Percentiles rank a stretch among this genome's conserved stretches.
Conservation (phyloP, 2,113 vertebrate species). For the Nothobranchius furzeri region DNA sequence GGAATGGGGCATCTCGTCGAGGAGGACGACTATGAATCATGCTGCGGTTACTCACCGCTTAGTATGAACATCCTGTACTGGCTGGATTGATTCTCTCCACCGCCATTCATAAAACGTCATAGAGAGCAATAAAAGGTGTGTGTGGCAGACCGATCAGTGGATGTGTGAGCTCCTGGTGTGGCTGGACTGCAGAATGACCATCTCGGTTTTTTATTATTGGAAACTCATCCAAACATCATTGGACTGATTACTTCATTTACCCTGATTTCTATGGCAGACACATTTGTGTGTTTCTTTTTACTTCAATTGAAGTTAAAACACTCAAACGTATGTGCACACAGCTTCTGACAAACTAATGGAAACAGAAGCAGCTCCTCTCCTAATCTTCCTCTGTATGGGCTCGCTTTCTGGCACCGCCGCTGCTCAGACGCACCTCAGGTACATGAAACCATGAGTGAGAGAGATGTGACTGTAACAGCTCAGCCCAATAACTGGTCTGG, state of each 20-base stretch:
- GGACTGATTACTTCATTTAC: conserved; percentile 30
- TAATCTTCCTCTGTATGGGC: no score
- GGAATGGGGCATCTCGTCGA: conserved; percentile 60
- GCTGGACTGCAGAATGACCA: conserved; percentile 55
- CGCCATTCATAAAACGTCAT: conserved; percentile 76
- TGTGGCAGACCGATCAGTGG: conserved; percentile 58
- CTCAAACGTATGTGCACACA: conserved; percentile 1
- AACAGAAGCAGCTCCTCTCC: not conserved
- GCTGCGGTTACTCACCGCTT: conserved; percentile 73
- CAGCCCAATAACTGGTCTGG: conserved; percentile 57
- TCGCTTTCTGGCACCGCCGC: not conserved
- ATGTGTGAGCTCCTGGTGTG: conserved; percentile 61
- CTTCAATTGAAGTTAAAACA: no score
- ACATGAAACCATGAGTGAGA: conserved; percentile 25
- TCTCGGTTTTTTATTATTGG: conserved; percentile 58
- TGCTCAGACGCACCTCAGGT: conserved; percentile 50
- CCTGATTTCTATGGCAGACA: no score
- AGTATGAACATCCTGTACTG: conserved; percentile 74
- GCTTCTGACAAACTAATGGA: conserved; percentile 47
- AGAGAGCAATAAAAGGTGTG: conserved; percentile 50
- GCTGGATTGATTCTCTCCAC: conserved; percentile 70
- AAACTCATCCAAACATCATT: conserved; percentile 55
- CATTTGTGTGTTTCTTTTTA: no score
- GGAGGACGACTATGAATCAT: conserved; percentile 68
- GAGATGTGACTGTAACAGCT: conserved; percentile 30